Percentiles rank a stretch among this genome's conserved stretches.
These are phyloP conservation scores for Pinctada fucata DNA, from an alignment of 2,888 invertebrate genomes.

Conservation along the genomic window DNA sequence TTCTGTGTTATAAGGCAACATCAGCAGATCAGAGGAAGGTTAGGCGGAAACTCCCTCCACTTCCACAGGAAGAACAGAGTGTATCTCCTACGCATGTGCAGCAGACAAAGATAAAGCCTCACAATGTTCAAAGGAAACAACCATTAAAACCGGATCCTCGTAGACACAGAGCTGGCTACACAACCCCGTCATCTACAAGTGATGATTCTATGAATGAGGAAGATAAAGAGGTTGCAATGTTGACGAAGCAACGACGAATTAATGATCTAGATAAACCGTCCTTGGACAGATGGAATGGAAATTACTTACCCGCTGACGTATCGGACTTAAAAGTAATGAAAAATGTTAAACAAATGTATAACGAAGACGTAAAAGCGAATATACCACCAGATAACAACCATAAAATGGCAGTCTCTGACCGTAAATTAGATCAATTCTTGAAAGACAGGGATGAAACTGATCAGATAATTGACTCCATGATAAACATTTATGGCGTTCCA, in stretches of 20 bases:
- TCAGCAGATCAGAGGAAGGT: conserved; percentile 60
- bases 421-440: conserved; percentile 40
- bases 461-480: conserved; percentile 68
- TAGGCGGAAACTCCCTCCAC: conserved; percentile 66
- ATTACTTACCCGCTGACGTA: conserved; percentile 47
- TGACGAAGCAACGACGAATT: conserved; percentile 49
- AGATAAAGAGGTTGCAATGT: conserved; percentile 66
- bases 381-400: conserved; percentile 50
- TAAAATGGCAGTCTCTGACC: conserved; percentile 34
- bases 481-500: conserved; percentile 72
- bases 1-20: conserved; percentile 10
- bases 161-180: conserved; percentile 40
- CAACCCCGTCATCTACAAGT: conserved; percentile 55
- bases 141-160: conserved; percentile 26
- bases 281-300: conserved; percentile 56
- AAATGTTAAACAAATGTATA: conserved; percentile 43
- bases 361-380: conserved; percentile 53
- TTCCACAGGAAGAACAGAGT: conserved; percentile 64
- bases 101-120: conserved; percentile 39
- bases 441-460: conserved; percentile 67
- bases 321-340: conserved; percentile 34
- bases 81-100: conserved; percentile 47
- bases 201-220: conserved; percentile 70
- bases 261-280: conserved; percentile 60
- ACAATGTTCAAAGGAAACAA: conserved; percentile 32